A percentile compares a stretch with the other conserved stretches of the same genome.
Conservation (phyloP, 2,113 vertebrate genomes). For the Arothron firmamentum region DNA sequence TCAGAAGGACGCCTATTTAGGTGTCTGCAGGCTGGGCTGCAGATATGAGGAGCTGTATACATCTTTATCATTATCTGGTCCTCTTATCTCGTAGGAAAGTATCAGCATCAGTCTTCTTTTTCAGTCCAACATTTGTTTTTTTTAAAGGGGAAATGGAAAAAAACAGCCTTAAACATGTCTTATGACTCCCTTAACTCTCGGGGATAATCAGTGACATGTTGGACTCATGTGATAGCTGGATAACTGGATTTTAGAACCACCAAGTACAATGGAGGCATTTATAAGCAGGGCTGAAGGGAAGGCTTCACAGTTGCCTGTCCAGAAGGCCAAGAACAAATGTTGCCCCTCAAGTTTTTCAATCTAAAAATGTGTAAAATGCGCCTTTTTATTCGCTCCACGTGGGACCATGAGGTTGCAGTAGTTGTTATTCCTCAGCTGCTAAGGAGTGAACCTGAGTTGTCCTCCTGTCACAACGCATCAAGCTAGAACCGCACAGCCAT, state of each 20-base stretch:
- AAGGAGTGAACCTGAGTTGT: slow-evolving; percentile 36
- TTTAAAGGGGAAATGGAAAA: slow-evolving; percentile 3
- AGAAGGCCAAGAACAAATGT: slow-evolving; percentile 20
- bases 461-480: slow-evolving; percentile 49
- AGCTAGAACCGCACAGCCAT: slow-evolving; percentile 35
- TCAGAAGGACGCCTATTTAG: too few relatives aligned
- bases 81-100: neutral
- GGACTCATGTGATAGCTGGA: slow-evolving; percentile 73
- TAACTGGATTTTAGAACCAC: slow-evolving; percentile 73
- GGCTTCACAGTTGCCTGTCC: slow-evolving; percentile 47
- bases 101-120: neutral
- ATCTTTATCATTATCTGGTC: neutral
- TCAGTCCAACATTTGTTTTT: neutral
- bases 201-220: slow-evolving; percentile 75
- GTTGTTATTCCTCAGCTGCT: slow-evolving; percentile 19
- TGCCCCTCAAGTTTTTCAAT: slow-evolving; percentile 9
- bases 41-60: neutral
- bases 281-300: slow-evolving; percentile 52
- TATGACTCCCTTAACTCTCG: slow-evolving; percentile 69
- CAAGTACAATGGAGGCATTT: slow-evolving; percentile 73
- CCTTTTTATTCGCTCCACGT: slow-evolving; percentile 32
- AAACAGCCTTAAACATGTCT: slow-evolving; percentile 67
- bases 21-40: too few relatives aligned
- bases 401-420: slow-evolving; percentile 29
- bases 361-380: slow-evolving; percentile 32